Percentiles rank a stretch among this genome's conserved stretches.
phyloP scores from a whole-genome alignment of 2,113 vertebrate genomes.

The Dipodomys stephensi region DNA sequence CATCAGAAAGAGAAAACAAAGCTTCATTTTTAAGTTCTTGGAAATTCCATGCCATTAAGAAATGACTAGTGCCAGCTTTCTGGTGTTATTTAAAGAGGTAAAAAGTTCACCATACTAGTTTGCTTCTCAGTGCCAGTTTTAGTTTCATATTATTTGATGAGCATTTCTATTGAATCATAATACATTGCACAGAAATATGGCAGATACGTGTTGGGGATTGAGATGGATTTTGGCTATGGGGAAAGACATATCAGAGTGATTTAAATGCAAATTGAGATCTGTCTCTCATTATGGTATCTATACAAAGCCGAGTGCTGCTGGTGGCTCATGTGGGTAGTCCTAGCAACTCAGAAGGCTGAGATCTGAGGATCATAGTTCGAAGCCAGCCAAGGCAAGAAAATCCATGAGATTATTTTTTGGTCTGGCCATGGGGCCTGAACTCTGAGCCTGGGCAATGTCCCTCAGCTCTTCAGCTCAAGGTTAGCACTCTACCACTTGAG shows the following conservation, averaged over 20 bases:
- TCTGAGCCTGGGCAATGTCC: no score
- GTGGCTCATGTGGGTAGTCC: no score
- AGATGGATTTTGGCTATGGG: neutral
- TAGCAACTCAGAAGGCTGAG: no score
- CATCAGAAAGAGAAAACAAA: constrained; percentile 75
- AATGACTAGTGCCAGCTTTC: constrained; percentile 39
- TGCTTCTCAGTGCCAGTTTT: neutral
- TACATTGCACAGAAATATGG: neutral
- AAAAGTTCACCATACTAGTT: constrained; percentile 63
- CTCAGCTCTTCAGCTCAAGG: no score
- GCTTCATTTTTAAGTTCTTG: constrained; percentile 82
- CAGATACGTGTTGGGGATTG: neutral
- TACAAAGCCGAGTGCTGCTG: no score
- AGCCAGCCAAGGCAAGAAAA: no score
- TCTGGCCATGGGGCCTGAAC: no score
- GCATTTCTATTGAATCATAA: neutral
- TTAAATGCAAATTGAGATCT: neutral
- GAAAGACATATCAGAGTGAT: neutral
- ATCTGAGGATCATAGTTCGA: no score
- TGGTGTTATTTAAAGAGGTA: constrained; percentile 57
- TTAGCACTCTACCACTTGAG: no score
- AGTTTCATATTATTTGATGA: constrained; percentile 44
- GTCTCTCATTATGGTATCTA: neutral
- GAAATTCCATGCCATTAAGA: constrained; percentile 73
- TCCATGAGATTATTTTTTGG: no score